Percentiles rank a stretch among this genome's conserved stretches.
Conservation (phyloP, 2,797 vertebrate genomes). For the Lagodon rhomboides region DNA sequence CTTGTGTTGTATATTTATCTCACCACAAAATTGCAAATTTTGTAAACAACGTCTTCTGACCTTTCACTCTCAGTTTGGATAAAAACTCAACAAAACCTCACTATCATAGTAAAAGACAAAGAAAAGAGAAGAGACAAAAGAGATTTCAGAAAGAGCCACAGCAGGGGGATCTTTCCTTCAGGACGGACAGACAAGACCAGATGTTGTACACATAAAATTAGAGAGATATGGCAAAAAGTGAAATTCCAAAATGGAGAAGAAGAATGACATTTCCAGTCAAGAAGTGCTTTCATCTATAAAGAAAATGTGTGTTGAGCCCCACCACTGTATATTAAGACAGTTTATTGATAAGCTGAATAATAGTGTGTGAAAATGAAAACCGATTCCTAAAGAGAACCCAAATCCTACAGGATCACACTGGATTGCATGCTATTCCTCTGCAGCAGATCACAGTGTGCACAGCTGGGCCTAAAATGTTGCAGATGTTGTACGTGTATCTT, state of each 20-base stretch:
- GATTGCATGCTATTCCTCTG: slow-evolving; percentile 21
- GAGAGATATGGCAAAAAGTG: neutral
- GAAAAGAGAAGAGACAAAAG: neutral
- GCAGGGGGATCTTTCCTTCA: neutral
- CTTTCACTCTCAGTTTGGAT: neutral
- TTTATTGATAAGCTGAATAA: neutral
- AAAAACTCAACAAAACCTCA: neutral
- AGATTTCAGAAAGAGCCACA: neutral
- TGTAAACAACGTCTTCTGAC: neutral
- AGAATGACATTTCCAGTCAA: neutral
- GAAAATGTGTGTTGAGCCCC: neutral
- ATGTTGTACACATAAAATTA: neutral
- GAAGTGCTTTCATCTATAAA: neutral
- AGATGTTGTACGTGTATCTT: slow-evolving; percentile 63
- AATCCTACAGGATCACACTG: slow-evolving; percentile 12
- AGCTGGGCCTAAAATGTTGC: slow-evolving; percentile 71
- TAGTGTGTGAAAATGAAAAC: slow-evolving; percentile 1
- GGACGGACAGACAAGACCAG: neutral
- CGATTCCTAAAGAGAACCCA: neutral
- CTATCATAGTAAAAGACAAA: neutral
- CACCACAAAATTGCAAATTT: neutral
- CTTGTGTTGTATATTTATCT: neutral
- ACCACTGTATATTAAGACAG: too few species aligned
- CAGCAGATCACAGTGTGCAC: slow-evolving; percentile 44
- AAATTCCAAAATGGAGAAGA: neutral